phyloP scores from a whole-genome alignment of 2,888 invertebrate species.

The Masnerella sp. region DNA sequence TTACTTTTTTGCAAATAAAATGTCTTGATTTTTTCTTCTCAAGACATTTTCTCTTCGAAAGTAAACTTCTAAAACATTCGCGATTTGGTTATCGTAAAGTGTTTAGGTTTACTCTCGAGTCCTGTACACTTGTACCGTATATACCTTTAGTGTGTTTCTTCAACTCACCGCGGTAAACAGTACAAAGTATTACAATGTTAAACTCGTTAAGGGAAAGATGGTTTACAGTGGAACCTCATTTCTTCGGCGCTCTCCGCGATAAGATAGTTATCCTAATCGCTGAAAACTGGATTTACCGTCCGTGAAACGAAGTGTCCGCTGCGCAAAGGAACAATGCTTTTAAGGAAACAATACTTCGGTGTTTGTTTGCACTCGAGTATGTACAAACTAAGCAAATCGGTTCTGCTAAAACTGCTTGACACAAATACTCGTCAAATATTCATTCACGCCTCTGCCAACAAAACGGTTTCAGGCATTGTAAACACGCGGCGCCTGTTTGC shows the following conservation, averaged over 20 bases:
- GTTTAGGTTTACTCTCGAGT: too few species aligned
- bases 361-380: constrained; percentile 20
- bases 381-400: constrained; percentile 28
- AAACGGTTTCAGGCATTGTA: constrained; percentile 17
- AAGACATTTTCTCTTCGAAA: too few species aligned
- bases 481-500: constrained; percentile 38
- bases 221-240: constrained; percentile 15
- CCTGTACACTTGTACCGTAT: too few species aligned
- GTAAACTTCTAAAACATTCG: too few species aligned
- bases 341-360: background rate
- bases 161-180: too few species aligned
- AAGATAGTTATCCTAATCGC: constrained; percentile 6
- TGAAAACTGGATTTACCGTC: constrained; percentile 13
- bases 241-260: background rate
- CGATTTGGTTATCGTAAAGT: too few species aligned
- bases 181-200: too few species aligned
- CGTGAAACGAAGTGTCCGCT: constrained; percentile 11
- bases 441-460: constrained; percentile 24
- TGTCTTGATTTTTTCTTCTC: too few species aligned
- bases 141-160: too few species aligned
- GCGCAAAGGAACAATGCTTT: constrained; percentile 14
- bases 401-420: constrained; percentile 20
- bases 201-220: too few species aligned
- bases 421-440: constrained; percentile 51
- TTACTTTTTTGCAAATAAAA: too few species aligned